These are phyloP conservation scores for Drosophila grimshawi DNA, from an alignment of 1,140 invertebrate species.

Conservation along the genomic window DNA sequence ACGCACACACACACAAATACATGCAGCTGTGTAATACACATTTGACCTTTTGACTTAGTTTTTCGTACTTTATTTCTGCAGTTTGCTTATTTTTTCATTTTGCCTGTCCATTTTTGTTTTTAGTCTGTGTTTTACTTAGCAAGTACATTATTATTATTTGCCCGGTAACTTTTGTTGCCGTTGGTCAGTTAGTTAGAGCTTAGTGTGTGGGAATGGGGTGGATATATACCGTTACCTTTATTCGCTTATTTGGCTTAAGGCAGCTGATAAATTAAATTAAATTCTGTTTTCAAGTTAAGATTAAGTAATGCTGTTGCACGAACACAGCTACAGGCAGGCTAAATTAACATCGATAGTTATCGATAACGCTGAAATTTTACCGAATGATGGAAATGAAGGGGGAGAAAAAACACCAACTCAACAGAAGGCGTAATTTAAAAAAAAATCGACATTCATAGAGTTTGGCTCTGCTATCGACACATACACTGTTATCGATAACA, in stretches of 20 bases:
- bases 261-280: too few relatives aligned
- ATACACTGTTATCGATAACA: neutral
- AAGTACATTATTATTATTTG: constrained; percentile 37
- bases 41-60: constrained; percentile 81
- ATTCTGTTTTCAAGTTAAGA: too few relatives aligned
- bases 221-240: too few relatives aligned
- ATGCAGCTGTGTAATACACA: constrained; percentile 67
- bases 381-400: neutral
- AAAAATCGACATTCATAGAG: too few relatives aligned
- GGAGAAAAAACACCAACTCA: too few relatives aligned
- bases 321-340: too few relatives aligned
- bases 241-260: too few relatives aligned
- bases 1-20: constrained; percentile 13
- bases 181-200: constrained; percentile 29
- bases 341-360: too few relatives aligned
- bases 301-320: too few relatives aligned
- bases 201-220: neutral
- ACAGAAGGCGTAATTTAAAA: neutral
- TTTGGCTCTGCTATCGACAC: too few relatives aligned
- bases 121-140: constrained; percentile 23
- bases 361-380: neutral
- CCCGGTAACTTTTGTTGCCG: constrained; percentile 2
- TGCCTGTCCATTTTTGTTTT: neutral
- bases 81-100: constrained; percentile 16
- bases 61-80: constrained; percentile 32